phyloP scores from a whole-genome alignment of 2,113 vertebrate species.

The Pterocles burchelli region DNA sequence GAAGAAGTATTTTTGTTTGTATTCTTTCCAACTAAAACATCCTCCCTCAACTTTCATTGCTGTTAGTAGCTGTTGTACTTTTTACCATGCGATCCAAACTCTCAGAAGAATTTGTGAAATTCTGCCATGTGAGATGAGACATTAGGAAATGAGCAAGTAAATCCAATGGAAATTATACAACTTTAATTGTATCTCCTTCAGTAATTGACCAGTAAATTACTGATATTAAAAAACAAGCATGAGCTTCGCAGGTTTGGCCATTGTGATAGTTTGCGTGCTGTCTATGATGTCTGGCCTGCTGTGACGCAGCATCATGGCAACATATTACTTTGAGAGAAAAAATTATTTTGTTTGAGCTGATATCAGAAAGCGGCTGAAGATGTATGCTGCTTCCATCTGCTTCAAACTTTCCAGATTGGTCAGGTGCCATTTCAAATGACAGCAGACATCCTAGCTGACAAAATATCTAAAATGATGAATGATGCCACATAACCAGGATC shows the following conservation, averaged over 20 bases:
- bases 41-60: not conserved
- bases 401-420: slow-evolving; percentile 29
- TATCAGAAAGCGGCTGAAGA: not conserved
- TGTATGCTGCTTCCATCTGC: slow-evolving; percentile 30
- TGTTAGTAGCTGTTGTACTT: not conserved
- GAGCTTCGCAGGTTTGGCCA: not conserved
- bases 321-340: not conserved
- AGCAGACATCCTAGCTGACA: slow-evolving; percentile 28
- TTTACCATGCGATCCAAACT: not conserved
- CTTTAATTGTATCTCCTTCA: not conserved
- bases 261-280: not conserved
- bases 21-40: not conserved
- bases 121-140: not conserved
- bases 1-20: not conserved
- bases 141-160: not conserved
- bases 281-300: not conserved
- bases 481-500: slow-evolving; percentile 29
- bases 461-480: slow-evolving; percentile 30
- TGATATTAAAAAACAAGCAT: not conserved
- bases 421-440: slow-evolving; percentile 31
- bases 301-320: not conserved
- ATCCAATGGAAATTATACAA: not conserved
- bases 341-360: not conserved
- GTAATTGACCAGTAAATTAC: not conserved
- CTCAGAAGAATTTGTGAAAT: not conserved